Evolutionary conservation across 2,888 invertebrate genomes (phyloP), one percentile per base, ranked within the genome.

Genomic region (Desoria tigrina): DNA sequence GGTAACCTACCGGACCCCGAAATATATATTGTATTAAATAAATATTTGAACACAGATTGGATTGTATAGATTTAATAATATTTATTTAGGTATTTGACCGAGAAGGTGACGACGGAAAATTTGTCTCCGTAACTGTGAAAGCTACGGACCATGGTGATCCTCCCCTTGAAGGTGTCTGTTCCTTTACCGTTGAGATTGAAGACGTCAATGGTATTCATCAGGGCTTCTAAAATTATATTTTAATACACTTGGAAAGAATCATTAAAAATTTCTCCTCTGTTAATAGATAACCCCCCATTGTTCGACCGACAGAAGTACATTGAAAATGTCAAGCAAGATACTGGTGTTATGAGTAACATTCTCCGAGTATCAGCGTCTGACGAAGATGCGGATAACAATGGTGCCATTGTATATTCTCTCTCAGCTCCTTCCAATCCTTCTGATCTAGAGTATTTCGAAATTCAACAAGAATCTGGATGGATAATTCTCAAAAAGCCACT

Each of bases 61-160:
- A n/a, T n/a, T n/a, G n/a, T n/a, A 28, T 14, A 42, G 11, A 60
- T n/a, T 51, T 23, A 27, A 42, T 50, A 49, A 32, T 42, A 23
- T 21, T 32, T 45, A 21, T 39, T 0, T 71, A 84, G 84, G 94
- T 94, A 24, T 96, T 97, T 79, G 95, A 97, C 82, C 87, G 96
- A 69, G 97, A 97, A 82, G 94, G 94, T 0, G 96, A 97, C 77
- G 94, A 94, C 80, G 94, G 94, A 9, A 94, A 94, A 82, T 94
- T 94, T 81, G 95, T 95, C 6, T 94, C 94, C 0, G 94, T 95
- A 4, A 97, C 96, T 0, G 93, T 97, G 0, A 96, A 97, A 82
- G 99, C 97, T 4, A 95, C 95, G 0, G 99, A 99, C 85, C 92
- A 96, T 80, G 99, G 97, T n/a, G 94, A 94, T 80, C 96, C 97